A percentile compares a stretch with the other conserved stretches of the same genome.
phyloP scores from a whole-genome alignment of 1,140 invertebrate species.

The Drosophila leontia region DNA sequence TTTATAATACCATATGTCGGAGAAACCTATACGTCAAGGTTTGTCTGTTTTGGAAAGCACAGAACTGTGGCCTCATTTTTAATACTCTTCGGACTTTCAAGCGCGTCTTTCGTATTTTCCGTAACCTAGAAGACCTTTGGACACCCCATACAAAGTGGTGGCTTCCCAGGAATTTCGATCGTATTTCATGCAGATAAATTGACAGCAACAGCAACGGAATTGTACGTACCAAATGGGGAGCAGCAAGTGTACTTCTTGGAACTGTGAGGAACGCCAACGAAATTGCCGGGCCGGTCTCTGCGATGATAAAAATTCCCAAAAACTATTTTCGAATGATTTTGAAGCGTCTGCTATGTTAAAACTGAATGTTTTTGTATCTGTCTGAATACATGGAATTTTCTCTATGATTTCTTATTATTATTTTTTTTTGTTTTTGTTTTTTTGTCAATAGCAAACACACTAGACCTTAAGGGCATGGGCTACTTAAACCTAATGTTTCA shows the following conservation, averaged over 20 bases:
- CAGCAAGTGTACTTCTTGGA: constrained; percentile 2
- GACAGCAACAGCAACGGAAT: background rate
- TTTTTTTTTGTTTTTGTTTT: no score
- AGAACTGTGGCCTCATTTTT: no score
- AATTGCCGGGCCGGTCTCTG: background rate
- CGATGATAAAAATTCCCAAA: background rate
- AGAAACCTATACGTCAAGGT: no score
- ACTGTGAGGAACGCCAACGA: background rate
- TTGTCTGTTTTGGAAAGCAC: no score
- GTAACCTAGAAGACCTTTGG: background rate
- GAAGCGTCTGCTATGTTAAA: background rate
- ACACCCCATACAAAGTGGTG: background rate
- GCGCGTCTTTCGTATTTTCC: no score
- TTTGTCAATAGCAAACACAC: no score
- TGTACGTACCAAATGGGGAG: constrained; percentile 3
- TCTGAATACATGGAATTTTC: background rate
- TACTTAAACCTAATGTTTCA: background rate
- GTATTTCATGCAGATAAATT: constrained; percentile 1
- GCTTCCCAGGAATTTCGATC: background rate
- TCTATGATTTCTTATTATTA: background rate
- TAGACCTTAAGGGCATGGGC: background rate
- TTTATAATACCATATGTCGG: no score
- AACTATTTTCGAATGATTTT: constrained; percentile 6
- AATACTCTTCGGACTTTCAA: background rate
- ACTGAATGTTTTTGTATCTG: background rate